Base-by-base conservation (phyloP, 1,140 invertebrate genomes). In the Atopsyche davidsoni region DNA sequence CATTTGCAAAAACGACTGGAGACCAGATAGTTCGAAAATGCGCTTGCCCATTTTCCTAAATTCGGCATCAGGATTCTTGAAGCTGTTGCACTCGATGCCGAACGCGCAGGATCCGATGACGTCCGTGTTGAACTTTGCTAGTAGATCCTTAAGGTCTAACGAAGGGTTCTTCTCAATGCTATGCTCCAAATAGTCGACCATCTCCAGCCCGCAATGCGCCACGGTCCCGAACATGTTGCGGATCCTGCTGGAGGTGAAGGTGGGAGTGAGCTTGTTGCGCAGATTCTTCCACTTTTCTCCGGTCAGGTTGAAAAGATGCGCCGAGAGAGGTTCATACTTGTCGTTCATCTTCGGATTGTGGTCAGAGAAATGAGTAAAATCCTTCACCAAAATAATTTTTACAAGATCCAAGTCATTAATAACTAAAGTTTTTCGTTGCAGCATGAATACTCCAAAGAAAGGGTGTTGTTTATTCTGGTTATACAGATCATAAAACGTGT, bases 361-460 rank as follows among this genome's bases (percentile, higher is more conserved):
- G 18, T 47, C 46, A 3, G 31, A n/a, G 32, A 54, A 80, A 60
- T 74, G 63, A 39, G 70, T 65, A 52, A 77, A 80, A 62, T 83
- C 77, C 60, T 76, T 79, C 10, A 79, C 69, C 28, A 81, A 60
- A 4, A 83, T 69, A 25, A 67, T 65, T 38, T 79, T 76, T 2
- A 42, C 22, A 3, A 53, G 14, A 9, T 46, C 44, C n/a, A 34
- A 10, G 42, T 53, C 78, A 7, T 74, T 64, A 1, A 78, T 36
- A 2, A 79, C 52, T 4, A 79, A 48, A 4, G 67, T 59, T 0
- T 79, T 78, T 2, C 70, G 67, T 2, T 64, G 60, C 55, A 63
- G 59, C 38, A 59, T 59, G 19, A 59, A 72, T 1, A 68, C 38
- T 14, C 69, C 68, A 4, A 69, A 6, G 25, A 35, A 57, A 9